These are phyloP conservation scores for Tupaia chinensis DNA, from an alignment of 2,113 vertebrate species.

Conservation along the genomic window DNA sequence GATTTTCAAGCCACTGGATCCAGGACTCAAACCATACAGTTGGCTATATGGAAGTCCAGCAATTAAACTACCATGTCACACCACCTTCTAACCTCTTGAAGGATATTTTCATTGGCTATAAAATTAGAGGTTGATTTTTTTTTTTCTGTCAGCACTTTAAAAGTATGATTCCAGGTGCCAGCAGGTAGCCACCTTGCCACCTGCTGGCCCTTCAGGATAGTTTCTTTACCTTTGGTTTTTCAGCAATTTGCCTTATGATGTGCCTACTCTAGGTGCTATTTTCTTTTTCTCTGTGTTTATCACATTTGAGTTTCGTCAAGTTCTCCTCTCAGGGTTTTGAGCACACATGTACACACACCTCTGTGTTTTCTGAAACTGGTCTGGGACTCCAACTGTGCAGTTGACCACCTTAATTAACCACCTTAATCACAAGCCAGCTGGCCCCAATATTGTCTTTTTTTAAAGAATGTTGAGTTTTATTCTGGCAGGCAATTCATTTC, in stretches of 20 bases:
- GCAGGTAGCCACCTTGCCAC: too few species aligned
- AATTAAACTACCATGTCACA: too few species aligned
- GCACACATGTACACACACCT: too few species aligned
- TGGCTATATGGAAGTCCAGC: too few species aligned
- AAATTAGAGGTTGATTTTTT: background rate
- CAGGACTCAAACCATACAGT: too few species aligned
- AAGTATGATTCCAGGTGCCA: background rate
- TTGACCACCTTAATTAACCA: too few species aligned
- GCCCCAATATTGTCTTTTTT: background rate
- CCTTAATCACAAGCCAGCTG: too few species aligned
- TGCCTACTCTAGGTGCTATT: background rate
- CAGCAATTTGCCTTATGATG: background rate
- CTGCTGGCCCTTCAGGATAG: too few species aligned
- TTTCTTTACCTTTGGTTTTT: background rate
- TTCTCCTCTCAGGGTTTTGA: background rate
- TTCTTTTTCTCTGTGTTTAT: background rate
- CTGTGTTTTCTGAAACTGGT: too few species aligned
- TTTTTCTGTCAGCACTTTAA: background rate
- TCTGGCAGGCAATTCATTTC: background rate
- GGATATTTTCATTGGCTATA: background rate
- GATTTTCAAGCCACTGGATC: too few species aligned
- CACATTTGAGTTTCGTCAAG: background rate
- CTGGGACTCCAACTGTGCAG: too few species aligned
- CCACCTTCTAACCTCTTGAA: background rate
- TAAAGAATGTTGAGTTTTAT: background rate